Percentiles rank a stretch among this genome's conserved stretches.
Conservation (phyloP, 2,797 vertebrate species). For the Oceanodroma leucorhoa region DNA sequence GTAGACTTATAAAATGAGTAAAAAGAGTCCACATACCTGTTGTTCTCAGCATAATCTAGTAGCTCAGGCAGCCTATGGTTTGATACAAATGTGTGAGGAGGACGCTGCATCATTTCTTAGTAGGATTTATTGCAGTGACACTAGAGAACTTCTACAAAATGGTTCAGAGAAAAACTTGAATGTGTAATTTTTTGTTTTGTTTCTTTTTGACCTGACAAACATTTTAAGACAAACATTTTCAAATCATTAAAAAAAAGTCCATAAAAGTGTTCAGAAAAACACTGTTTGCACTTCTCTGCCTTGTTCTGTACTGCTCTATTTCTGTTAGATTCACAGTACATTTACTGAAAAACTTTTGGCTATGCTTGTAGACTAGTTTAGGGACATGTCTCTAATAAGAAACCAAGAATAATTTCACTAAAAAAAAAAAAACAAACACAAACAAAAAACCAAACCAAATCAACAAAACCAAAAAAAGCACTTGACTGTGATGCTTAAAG, state of each 20-base stretch:
- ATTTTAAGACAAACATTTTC: neutral
- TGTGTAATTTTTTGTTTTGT: neutral
- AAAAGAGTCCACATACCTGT: neutral
- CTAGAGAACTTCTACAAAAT: neutral
- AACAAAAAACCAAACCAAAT: too few relatives aligned
- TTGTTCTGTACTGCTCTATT: neutral
- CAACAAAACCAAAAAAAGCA: neutral
- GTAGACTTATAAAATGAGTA: neutral
- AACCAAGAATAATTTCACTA: neutral
- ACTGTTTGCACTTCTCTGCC: neutral
- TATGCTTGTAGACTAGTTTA: neutral
- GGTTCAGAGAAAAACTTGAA: neutral
- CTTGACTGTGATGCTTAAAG: neutral
- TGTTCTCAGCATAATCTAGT: neutral
- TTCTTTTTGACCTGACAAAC: neutral
- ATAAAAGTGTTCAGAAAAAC: neutral
- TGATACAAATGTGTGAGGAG: neutral
- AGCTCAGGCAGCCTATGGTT: neutral
- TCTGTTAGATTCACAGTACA: neutral
- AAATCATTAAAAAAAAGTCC: neutral
- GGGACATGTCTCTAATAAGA: neutral
- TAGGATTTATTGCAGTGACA: neutral
- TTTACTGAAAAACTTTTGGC: neutral
- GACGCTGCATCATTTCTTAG: neutral
- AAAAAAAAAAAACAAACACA: neutral